Conservation (phyloP, 2,888 invertebrate species). For the Mythimna pallens region DNA sequence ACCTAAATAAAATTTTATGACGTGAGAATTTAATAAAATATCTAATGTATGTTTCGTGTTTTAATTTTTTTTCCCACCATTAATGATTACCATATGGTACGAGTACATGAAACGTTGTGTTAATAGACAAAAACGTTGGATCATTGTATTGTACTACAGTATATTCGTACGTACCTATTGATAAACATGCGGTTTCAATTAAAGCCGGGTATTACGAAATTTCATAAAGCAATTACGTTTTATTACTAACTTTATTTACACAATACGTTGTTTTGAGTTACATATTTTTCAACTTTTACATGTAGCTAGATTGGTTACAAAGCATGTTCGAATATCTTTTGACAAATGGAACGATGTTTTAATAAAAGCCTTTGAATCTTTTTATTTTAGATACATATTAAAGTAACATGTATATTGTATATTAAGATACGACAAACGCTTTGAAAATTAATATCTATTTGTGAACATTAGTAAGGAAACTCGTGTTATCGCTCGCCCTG, state of each 20-base stretch:
- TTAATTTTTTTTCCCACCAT: slow-evolving; percentile 69
- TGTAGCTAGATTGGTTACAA: slow-evolving; percentile 4
- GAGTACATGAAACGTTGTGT: slow-evolving; percentile 66
- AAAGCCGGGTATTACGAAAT: slow-evolving; percentile 64
- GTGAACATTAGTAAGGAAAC: slow-evolving; percentile 72
- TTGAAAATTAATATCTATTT: slow-evolving; percentile 71
- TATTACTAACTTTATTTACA: slow-evolving; percentile 51
- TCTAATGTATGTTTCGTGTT: slow-evolving; percentile 72
- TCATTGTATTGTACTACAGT: slow-evolving; percentile 60
- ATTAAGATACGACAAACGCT: slow-evolving; percentile 51
- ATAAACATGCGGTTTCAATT: slow-evolving; percentile 80
- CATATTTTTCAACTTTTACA: not conserved
- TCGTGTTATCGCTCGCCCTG: slow-evolving; percentile 81
- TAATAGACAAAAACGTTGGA: slow-evolving; percentile 73
- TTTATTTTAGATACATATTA: slow-evolving; percentile 20
- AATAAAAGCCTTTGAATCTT: slow-evolving; percentile 6
- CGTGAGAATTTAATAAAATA: slow-evolving; percentile 64
- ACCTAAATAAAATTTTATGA: slow-evolving; percentile 50
- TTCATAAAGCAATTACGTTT: slow-evolving; percentile 62
- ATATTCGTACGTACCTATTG: slow-evolving; percentile 27
- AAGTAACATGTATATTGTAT: slow-evolving; percentile 18
- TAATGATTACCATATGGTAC: slow-evolving; percentile 79
- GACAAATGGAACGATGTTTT: slow-evolving; percentile 14
- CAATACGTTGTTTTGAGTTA: slow-evolving; percentile 49
- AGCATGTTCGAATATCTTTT: slow-evolving; percentile 12